Percentiles rank a stretch among this genome's conserved stretches.
Conservation (phyloP, 92 coral and sea anemone species). For the Porites lobata region DNA sequence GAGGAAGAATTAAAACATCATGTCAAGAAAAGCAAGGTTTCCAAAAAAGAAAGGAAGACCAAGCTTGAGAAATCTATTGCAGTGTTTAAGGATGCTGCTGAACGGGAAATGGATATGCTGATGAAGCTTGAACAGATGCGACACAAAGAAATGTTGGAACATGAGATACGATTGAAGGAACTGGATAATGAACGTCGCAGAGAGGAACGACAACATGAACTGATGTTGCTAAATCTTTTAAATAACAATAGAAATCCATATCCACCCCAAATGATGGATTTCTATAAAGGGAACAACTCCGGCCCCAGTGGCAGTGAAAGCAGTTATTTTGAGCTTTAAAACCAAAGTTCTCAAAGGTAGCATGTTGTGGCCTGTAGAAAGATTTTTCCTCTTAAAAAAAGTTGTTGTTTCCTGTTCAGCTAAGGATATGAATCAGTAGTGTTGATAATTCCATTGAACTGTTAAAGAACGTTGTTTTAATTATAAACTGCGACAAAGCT, state of each 20-base stretch:
- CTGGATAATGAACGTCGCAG: conserved; percentile 60
- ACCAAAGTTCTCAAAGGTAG: conserved; percentile 18
- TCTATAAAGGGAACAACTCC: conserved; percentile 32
- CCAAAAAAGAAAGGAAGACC: conserved; percentile 45
- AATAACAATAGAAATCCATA: conserved; percentile 53
- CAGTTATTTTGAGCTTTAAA: conserved; percentile 8
- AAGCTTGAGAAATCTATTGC: conserved; percentile 65
- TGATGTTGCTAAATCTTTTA: conserved; percentile 52
- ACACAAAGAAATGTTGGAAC: conserved; percentile 55
- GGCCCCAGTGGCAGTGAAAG: conserved; percentile 40
- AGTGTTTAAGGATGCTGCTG: conserved; percentile 56
- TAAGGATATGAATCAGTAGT: neutral
- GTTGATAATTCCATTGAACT: conserved; percentile 2
- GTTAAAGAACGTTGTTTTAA: neutral
- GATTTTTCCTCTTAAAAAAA: conserved; percentile 6
- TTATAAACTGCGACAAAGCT: conserved; percentile 11
- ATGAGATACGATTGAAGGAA: conserved; percentile 53
- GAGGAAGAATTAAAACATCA: conserved; percentile 18
- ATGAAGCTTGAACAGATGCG: conserved; percentile 53
- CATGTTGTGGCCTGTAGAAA: neutral
- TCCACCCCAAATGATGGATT: conserved; percentile 40
- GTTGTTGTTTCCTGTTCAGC: conserved; percentile 22
- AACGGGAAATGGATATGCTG: conserved; percentile 52
- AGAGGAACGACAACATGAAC: conserved; percentile 64
- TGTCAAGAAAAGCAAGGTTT: conserved; percentile 17